A percentile compares a stretch with the other conserved stretches of the same genome.
Evolutionary conservation across 2,797 vertebrate genomes (phyloP).

Genomic region (Staurois parvus): DNA sequence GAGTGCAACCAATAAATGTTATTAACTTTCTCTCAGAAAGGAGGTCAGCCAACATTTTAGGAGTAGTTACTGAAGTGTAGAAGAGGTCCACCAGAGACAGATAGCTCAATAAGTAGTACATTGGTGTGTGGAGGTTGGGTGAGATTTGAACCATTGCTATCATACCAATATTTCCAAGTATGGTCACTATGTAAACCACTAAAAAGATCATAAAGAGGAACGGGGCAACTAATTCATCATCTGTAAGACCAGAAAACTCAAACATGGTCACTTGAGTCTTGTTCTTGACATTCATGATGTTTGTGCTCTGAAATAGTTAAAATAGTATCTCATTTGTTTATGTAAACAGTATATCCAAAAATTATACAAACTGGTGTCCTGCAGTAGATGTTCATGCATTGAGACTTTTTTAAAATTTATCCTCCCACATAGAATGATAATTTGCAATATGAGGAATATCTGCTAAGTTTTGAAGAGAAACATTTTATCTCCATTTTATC

Average conservation of each 20-base stretch:
- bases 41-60: slow-evolving; percentile 20
- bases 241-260: slow-evolving; percentile 2
- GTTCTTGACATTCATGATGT: neutral
- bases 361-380: too few relatives aligned
- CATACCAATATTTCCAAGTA: neutral
- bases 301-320: neutral
- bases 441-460: too few relatives aligned
- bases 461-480: too few relatives aligned
- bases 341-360: too few relatives aligned
- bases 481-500: too few relatives aligned
- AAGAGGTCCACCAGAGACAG: slow-evolving; percentile 4
- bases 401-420: too few relatives aligned
- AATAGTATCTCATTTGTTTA: too few relatives aligned
- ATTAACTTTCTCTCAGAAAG: slow-evolving; percentile 7
- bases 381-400: too few relatives aligned
- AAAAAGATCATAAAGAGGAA: slow-evolving; percentile 6
- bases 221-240: neutral
- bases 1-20: neutral
- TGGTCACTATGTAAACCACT: neutral
- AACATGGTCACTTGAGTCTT: slow-evolving; percentile 1
- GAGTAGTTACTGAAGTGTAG: neutral
- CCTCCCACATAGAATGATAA: too few relatives aligned
- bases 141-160: neutral
- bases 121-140: slow-evolving; percentile 19
- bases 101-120: slow-evolving; percentile 23